These are phyloP conservation scores for Semnopithecus entellus DNA, from an alignment of 2,113 vertebrate genomes.

Conservation along the genomic window DNA sequence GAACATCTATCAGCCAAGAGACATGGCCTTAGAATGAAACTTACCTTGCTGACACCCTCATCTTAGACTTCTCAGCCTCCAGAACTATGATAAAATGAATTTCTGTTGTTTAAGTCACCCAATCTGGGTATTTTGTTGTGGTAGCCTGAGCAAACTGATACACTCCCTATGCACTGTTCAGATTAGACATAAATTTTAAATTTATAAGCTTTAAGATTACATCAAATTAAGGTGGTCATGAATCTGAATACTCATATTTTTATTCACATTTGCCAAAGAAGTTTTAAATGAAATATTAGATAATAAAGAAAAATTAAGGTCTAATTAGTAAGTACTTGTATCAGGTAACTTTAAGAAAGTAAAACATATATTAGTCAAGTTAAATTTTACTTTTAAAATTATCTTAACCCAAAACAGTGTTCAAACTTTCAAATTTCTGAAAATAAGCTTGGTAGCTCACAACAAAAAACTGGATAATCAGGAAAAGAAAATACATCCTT, in stretches of 20 bases:
- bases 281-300: background rate
- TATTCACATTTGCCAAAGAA: background rate
- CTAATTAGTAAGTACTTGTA: background rate
- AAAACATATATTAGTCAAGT: background rate
- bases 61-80: background rate
- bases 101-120: background rate
- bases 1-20: background rate
- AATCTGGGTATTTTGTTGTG: background rate
- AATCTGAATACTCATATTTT: background rate
- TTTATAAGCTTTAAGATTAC: background rate
- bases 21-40: background rate
- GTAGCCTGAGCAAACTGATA: background rate
- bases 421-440: background rate
- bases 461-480: background rate
- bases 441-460: background rate
- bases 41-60: background rate
- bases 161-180: accelerated
- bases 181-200: background rate
- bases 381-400: constrained; percentile 12
- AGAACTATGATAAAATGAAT: background rate
- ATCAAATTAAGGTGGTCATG: background rate
- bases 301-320: background rate
- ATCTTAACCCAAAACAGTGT: background rate
- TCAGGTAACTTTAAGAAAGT: background rate
- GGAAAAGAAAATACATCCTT: background rate